Conservation (phyloP, 2,797 vertebrate genomes). For the Artibeus jamaicensis region DNA sequence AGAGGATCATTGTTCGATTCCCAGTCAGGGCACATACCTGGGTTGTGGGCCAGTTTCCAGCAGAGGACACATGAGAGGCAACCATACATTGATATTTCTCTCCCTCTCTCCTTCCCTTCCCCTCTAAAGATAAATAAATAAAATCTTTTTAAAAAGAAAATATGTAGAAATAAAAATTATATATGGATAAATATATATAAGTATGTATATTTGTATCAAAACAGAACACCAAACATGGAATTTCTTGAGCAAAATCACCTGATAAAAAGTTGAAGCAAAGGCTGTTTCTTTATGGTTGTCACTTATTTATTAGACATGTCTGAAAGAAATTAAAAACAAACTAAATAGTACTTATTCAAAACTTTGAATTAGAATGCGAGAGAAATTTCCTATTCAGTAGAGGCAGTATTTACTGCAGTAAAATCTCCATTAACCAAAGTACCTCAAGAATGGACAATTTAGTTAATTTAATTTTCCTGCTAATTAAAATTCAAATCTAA, state of each 20-base stretch:
- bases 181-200: not conserved
- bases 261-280: not conserved
- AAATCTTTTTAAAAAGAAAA: no score
- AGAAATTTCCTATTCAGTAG: not conserved
- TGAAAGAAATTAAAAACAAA: slow-evolving; percentile 18
- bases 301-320: not conserved
- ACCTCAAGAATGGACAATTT: slow-evolving; percentile 1
- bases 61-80: no score
- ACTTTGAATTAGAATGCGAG: not conserved
- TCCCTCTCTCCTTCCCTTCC: no score
- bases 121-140: no score
- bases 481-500: slow-evolving; percentile 55
- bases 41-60: no score
- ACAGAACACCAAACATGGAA: not conserved
- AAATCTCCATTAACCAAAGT: slow-evolving; percentile 27
- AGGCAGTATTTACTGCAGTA: slow-evolving; percentile 14
- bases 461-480: slow-evolving; percentile 37
- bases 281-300: not conserved
- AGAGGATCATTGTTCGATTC: no score
- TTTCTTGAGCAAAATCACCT: not conserved
- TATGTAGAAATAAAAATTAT: not conserved
- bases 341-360: not conserved
- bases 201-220: not conserved
- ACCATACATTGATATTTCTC: no score
- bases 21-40: no score